phyloP scores from a whole-genome alignment of 2,888 invertebrate genomes.

The Nycteola revayana region DNA sequence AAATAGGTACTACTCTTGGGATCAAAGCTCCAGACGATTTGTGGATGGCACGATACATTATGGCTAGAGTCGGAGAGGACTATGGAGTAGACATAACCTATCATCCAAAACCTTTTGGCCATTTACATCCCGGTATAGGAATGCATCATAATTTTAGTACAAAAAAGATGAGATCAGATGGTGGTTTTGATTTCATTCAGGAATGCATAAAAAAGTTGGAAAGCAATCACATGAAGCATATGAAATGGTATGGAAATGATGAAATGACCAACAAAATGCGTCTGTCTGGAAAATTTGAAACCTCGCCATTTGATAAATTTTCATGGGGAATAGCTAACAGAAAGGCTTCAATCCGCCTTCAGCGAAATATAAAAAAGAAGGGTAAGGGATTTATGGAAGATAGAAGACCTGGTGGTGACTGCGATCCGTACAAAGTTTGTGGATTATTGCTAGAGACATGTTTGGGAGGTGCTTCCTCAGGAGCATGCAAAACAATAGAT shows the following conservation, averaged over 20 bases:
- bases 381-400: conserved; percentile 97
- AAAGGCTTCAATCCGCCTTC: conserved; percentile 95
- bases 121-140: conserved; percentile 93
- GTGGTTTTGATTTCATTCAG: conserved; percentile 89
- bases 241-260: conserved; percentile 94
- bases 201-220: conserved; percentile 95
- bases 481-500: not conserved
- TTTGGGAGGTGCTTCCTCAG: conserved; percentile 38
- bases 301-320: conserved; percentile 96
- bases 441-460: conserved; percentile 77
- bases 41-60: conserved; percentile 92
- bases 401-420: conserved; percentile 94
- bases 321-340: conserved; percentile 94
- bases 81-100: conserved; percentile 87
- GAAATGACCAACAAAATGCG: conserved; percentile 96
- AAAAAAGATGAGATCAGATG: conserved; percentile 89
- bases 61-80: conserved; percentile 92
- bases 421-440: conserved; percentile 89
- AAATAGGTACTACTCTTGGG: conserved; percentile 94
- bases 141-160: conserved; percentile 97
- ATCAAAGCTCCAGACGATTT: conserved; percentile 91
- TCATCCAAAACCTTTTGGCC: conserved; percentile 89
- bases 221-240: conserved; percentile 94
- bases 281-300: conserved; percentile 96
- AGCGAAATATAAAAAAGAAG: conserved; percentile 92